A percentile compares a stretch with the other conserved stretches of the same genome.
Conservation (phyloP, 1,140 invertebrate species). For the Caenorhabditis inopinata region DNA sequence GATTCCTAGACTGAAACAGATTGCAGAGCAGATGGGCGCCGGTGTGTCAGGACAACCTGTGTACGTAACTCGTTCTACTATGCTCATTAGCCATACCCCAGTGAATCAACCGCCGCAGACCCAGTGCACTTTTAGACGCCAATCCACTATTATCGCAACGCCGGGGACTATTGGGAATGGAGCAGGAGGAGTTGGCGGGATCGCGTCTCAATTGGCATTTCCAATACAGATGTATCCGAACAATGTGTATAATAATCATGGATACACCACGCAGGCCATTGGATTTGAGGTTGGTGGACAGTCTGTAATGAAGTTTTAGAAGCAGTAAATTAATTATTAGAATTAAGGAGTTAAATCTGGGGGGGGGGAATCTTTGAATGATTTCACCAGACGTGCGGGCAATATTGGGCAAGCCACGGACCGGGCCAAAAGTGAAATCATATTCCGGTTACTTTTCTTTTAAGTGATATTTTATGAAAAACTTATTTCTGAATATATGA, state of each 20-base stretch:
- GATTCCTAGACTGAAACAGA: too few species aligned
- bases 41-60: conserved; percentile 6
- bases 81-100: conserved; percentile 25
- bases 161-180: neutral
- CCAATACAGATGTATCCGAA: conserved; percentile 7
- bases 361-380: too few species aligned
- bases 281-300: neutral
- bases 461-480: too few species aligned
- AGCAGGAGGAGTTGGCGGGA: too few species aligned
- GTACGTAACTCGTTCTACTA: conserved; percentile 8
- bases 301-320: too few species aligned
- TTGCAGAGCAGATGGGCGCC: neutral
- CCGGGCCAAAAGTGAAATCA: too few species aligned
- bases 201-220: neutral
- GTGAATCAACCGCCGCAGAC: neutral
- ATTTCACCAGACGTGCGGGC: too few species aligned
- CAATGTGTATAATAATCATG: conserved; percentile 26
- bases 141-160: neutral
- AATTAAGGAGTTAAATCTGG: too few species aligned
- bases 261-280: neutral
- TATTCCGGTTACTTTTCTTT: too few species aligned
- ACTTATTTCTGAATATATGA: too few species aligned
- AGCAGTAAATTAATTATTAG: too few species aligned
- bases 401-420: too few species aligned
- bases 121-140: neutral